These are phyloP conservation scores for Pimephales promelas DNA, from an alignment of 2,113 vertebrate species.

Conservation along the genomic window DNA sequence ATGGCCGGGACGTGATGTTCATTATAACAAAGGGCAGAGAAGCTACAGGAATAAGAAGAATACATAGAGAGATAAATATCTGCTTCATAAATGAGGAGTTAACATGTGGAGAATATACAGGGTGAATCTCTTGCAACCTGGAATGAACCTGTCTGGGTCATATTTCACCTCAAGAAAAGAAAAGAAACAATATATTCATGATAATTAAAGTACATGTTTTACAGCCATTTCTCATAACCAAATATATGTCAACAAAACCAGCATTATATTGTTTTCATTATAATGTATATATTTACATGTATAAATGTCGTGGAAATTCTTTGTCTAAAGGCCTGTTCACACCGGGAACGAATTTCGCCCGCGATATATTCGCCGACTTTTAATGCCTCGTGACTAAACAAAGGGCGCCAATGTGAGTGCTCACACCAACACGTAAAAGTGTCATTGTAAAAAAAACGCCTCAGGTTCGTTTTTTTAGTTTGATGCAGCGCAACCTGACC, in stretches of 20 bases:
- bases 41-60: slow-evolving; percentile 68
- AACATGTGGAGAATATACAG: background rate
- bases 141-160: background rate
- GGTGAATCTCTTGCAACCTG: background rate
- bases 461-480: too few relatives aligned
- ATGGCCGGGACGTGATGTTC: slow-evolving; percentile 82
- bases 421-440: too few relatives aligned
- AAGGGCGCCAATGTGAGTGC: too few relatives aligned
- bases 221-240: background rate
- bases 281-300: background rate
- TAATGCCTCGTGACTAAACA: too few relatives aligned
- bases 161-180: background rate
- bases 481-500: too few relatives aligned
- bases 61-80: background rate
- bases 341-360: too few relatives aligned
- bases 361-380: too few relatives aligned
- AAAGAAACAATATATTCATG: background rate
- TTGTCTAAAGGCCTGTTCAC: too few relatives aligned
- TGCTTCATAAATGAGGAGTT: background rate
- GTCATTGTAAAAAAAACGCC: too few relatives aligned
- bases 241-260: background rate
- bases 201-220: background rate
- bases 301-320: too few relatives aligned
- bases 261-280: background rate
- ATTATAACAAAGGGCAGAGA: slow-evolving; percentile 86